A percentile compares a stretch with the other conserved stretches of the same genome.
Conservation (phyloP, 37 sponge, comb jelly and placozoan species). For the Haliclona indistincta region DNA sequence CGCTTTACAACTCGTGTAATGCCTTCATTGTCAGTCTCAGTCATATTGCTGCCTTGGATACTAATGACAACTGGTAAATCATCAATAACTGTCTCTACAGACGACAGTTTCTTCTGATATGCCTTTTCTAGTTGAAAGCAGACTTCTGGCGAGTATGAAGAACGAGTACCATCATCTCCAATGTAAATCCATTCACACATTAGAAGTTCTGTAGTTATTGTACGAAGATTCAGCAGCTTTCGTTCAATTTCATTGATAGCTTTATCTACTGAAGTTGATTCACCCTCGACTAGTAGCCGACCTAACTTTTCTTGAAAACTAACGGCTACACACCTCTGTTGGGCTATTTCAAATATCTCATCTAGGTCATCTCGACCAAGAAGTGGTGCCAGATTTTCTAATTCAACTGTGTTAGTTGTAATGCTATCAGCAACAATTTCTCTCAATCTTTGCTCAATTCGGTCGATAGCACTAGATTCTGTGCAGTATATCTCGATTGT, state of each 20-base stretch:
- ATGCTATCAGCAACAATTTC: not conserved
- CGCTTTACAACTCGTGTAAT: not conserved
- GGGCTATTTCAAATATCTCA: not conserved
- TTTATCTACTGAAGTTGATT: not conserved
- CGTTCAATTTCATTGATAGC: slow-evolving; percentile 1
- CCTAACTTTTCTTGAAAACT: not conserved
- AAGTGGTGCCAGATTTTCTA: not conserved
- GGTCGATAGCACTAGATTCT: not conserved
- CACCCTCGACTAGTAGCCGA: slow-evolving; percentile 21
- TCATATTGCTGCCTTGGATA: not conserved
- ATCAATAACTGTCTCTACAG: slow-evolving; percentile 20
- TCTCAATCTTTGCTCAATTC: not conserved
- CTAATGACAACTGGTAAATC: too few species aligned
- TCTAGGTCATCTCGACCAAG: slow-evolving; percentile 14
- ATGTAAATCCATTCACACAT: slow-evolving; percentile 15
- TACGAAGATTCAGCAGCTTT: not conserved
- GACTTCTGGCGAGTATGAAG: slow-evolving; percentile 2
- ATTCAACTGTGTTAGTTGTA: slow-evolving; percentile 4
- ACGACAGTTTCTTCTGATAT: not conserved
- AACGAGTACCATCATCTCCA: slow-evolving; percentile 13
- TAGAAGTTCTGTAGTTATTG: not conserved
- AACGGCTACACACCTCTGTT: slow-evolving; percentile 13
- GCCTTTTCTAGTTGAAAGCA: slow-evolving; percentile 32
- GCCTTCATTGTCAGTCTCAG: slow-evolving; percentile 23
- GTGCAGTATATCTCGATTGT: not conserved